These are phyloP conservation scores for Cladorhizidae sp. DNA, from an alignment of 37 sponge, comb jelly and placozoan genomes.

Conservation along the genomic window DNA sequence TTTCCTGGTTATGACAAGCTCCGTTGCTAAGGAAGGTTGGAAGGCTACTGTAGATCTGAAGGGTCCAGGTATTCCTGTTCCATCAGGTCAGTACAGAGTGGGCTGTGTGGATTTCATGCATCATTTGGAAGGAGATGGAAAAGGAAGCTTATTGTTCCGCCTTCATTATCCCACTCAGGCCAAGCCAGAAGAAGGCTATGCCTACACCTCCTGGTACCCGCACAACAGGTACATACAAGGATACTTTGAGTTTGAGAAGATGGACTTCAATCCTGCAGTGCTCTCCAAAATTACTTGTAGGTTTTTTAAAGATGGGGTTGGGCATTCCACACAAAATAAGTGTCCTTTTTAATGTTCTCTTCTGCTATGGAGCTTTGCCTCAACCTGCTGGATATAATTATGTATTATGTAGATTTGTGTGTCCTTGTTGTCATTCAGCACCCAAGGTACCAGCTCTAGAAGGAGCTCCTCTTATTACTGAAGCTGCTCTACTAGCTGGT, in stretches of 20 bases:
- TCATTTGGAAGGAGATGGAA: slow-evolving; percentile 12
- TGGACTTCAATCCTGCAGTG: not conserved
- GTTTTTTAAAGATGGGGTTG: too few relatives aligned
- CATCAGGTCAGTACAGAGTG: slow-evolving; percentile 49
- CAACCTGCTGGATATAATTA: too few relatives aligned
- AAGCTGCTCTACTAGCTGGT: not conserved
- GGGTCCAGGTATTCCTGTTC: slow-evolving; percentile 54
- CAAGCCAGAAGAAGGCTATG: not conserved
- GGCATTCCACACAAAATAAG: too few relatives aligned
- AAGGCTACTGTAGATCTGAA: slow-evolving; percentile 19
- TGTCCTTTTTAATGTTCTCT: too few relatives aligned
- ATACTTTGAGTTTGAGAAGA: not conserved
- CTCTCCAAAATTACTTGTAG: slow-evolving; percentile 6
- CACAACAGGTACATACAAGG: slow-evolving; percentile 49
- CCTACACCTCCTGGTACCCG: slow-evolving; percentile 46
- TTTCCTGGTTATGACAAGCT: too few relatives aligned
- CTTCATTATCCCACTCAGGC: slow-evolving; percentile 64
- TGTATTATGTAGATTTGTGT: too few relatives aligned
- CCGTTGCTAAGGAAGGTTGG: not conserved
- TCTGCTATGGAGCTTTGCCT: too few relatives aligned
- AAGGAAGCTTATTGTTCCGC: slow-evolving; percentile 39
- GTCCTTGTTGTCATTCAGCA: slow-evolving; percentile 6
- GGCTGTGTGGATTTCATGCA: slow-evolving; percentile 78
- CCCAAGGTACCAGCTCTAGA: slow-evolving; percentile 52
- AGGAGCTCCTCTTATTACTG: slow-evolving; percentile 29